These are phyloP conservation scores for Pelodytes ibericus DNA, from an alignment of 2,797 vertebrate genomes.

Conservation along the genomic window DNA sequence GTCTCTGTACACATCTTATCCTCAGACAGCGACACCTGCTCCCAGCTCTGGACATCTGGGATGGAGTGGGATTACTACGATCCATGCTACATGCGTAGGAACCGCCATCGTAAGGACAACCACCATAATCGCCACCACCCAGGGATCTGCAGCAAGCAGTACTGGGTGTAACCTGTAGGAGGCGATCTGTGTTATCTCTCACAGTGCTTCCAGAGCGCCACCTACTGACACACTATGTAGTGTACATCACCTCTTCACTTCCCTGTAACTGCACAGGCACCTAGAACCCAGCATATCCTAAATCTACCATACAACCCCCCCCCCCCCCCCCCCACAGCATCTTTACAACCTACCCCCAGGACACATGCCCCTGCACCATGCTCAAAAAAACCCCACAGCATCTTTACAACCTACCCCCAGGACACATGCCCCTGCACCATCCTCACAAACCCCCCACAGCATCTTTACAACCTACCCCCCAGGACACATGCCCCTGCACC, in stretches of 20 bases:
- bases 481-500: too few relatives aligned
- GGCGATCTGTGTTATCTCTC: background rate
- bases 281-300: too few relatives aligned
- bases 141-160: conserved; percentile 75
- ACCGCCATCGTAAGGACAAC: conserved; percentile 71
- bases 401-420: too few relatives aligned
- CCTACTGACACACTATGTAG: background rate
- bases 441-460: too few relatives aligned
- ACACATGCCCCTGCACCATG: too few relatives aligned
- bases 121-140: conserved; percentile 62
- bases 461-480: too few relatives aligned
- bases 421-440: too few relatives aligned
- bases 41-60: conserved; percentile 61
- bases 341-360: too few relatives aligned
- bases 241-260: background rate
- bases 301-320: too few relatives aligned
- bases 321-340: too few relatives aligned
- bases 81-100: conserved; percentile 79
- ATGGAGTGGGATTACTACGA: conserved; percentile 83
- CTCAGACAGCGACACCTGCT: conserved; percentile 77
- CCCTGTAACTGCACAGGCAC: too few relatives aligned
- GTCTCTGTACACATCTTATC: conserved; percentile 82
- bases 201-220: background rate
- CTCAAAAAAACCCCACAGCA: too few relatives aligned
- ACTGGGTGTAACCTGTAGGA: conserved; percentile 76